Conservation (phyloP, 2,113 vertebrate species). For the Poecilia latipinna region DNA sequence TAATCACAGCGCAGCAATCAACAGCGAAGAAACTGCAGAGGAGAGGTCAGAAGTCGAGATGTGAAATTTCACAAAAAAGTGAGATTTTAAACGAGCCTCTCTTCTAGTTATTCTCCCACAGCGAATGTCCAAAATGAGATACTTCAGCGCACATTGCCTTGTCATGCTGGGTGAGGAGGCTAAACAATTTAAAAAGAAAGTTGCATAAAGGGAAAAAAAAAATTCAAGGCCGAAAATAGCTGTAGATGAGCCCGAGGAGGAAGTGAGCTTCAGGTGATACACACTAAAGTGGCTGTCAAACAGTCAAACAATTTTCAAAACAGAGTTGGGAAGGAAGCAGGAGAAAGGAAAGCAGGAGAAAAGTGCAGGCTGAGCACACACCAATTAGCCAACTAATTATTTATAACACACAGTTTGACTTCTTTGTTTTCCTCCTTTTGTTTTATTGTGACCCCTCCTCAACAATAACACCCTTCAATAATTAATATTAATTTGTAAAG, state of each 20-base stretch:
- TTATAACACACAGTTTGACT: background rate
- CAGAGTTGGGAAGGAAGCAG: background rate
- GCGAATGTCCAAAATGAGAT: constrained; percentile 50
- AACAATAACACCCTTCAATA: background rate
- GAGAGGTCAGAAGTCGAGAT: constrained; percentile 61
- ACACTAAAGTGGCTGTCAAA: constrained; percentile 28
- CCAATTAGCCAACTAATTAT: background rate
- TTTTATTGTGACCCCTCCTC: background rate
- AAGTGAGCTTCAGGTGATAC: constrained; percentile 27
- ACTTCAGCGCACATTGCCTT: constrained; percentile 42
- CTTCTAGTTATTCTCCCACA: constrained; percentile 49
- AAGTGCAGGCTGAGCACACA: background rate
- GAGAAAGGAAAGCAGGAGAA: background rate
- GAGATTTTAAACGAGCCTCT: constrained; percentile 58
- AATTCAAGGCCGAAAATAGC: constrained; percentile 33
- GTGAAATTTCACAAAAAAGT: constrained; percentile 57
- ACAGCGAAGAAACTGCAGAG: constrained; percentile 47
- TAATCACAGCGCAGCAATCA: constrained; percentile 51
- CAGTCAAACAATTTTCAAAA: constrained; percentile 5
- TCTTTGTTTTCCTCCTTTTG: background rate
- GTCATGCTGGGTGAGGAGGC: constrained; percentile 24
- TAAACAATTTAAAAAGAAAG: constrained; percentile 46
- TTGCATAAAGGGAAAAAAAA: background rate
- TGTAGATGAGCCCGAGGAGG: constrained; percentile 11
- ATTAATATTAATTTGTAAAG: background rate